phyloP scores from a whole-genome alignment of 2,797 vertebrate species.

The Nannoperca australis region DNA sequence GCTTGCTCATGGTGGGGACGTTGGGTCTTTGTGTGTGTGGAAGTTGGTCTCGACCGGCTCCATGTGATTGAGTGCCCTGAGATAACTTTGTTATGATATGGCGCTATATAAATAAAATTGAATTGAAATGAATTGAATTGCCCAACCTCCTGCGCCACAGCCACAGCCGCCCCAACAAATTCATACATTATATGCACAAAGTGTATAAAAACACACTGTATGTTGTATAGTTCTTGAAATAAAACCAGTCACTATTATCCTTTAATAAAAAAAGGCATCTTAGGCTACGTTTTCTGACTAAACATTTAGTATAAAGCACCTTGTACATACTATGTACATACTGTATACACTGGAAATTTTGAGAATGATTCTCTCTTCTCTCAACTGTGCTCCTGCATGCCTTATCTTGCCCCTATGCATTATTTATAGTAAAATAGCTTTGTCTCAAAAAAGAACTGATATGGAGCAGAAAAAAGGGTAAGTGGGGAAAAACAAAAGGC shows the following conservation, averaged over 20 bases:
- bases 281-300: rapidly evolving
- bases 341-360: slow-evolving; percentile 22
- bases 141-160: no score
- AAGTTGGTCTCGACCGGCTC: no score
- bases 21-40: no score
- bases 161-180: no score
- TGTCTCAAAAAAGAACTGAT: slow-evolving; percentile 71
- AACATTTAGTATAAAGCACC: not conserved
- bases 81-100: no score
- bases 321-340: not conserved
- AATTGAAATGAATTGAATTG: no score
- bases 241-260: not conserved
- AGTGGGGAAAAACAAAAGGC: slow-evolving; percentile 44
- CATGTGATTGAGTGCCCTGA: no score
- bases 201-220: not conserved
- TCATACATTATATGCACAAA: not conserved
- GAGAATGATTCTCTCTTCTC: slow-evolving; percentile 26
- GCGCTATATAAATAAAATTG: no score
- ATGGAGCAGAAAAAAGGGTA: slow-evolving; percentile 61
- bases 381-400: slow-evolving; percentile 40
- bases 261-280: not conserved
- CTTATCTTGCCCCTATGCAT: slow-evolving; percentile 62
- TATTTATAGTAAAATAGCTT: slow-evolving; percentile 71
- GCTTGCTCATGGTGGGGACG: no score
- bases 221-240: not conserved